These are phyloP conservation scores for Spheniscus humboldti DNA, from an alignment of 2,797 vertebrate genomes.

Conservation along the genomic window DNA sequence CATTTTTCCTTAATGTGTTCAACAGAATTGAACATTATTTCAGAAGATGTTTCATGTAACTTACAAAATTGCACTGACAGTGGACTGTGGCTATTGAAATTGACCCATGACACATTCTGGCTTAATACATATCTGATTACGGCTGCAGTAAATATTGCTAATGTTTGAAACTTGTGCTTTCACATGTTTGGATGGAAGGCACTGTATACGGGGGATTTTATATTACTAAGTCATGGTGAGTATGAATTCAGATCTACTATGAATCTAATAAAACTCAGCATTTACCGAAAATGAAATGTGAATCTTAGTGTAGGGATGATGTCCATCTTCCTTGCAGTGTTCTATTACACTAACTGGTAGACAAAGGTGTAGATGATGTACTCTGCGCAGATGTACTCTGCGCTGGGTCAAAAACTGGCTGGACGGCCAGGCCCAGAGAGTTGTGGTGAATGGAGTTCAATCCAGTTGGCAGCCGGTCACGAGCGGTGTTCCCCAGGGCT, in stretches of 20 bases:
- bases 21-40: not conserved
- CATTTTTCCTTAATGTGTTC: not conserved
- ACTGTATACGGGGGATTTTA: not conserved
- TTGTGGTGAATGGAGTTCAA: too few relatives aligned
- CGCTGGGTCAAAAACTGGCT: too few relatives aligned
- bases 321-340: not conserved
- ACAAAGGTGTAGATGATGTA: not conserved
- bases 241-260: not conserved
- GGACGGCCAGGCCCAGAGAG: too few relatives aligned
- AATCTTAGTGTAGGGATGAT: not conserved
- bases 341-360: fast-evolving
- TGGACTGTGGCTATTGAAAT: not conserved
- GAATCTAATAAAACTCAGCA: not conserved
- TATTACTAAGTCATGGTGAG: not conserved
- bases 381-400: too few relatives aligned
- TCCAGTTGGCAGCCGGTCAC: too few relatives aligned
- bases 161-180: not conserved
- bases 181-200: not conserved
- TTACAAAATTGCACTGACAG: not conserved
- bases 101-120: not conserved
- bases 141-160: not conserved
- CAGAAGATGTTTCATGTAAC: not conserved
- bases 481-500: too few relatives aligned
- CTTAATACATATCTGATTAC: not conserved
- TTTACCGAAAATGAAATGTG: not conserved